phyloP scores from a whole-genome alignment of 2,797 vertebrate genomes.

The Thamnophis elegans region DNA sequence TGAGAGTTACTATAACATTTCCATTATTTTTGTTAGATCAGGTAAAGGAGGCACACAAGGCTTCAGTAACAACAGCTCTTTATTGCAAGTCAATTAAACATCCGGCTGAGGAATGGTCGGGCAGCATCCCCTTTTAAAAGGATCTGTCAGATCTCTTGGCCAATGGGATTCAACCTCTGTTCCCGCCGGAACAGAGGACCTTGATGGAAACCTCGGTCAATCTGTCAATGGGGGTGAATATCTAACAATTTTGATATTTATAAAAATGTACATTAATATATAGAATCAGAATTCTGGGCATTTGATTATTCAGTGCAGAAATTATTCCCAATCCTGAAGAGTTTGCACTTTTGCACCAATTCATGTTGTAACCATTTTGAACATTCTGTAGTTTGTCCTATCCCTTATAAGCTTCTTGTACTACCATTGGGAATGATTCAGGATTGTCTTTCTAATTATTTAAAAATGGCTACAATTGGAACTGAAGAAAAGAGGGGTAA shows the following conservation, averaged over 20 bases:
- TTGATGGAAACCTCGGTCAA: too few species aligned
- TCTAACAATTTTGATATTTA: neutral
- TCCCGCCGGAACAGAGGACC: too few species aligned
- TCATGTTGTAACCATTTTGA: neutral
- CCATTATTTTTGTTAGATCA: too few species aligned
- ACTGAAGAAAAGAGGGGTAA: neutral
- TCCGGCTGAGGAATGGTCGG: too few species aligned
- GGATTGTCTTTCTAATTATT: neutral
- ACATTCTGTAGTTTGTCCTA: neutral
- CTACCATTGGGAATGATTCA: neutral
- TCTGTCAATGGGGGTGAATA: too few species aligned
- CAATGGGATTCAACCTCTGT: too few species aligned
- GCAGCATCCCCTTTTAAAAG: too few species aligned
- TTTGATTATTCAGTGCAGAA: neutral
- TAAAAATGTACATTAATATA: neutral
- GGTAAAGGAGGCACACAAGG: too few species aligned
- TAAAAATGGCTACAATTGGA: neutral
- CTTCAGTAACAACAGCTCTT: too few species aligned
- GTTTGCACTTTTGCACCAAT: neutral
- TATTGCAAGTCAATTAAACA: too few species aligned
- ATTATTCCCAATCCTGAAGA: neutral
- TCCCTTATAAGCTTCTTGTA: neutral
- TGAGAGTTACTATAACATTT: neutral
- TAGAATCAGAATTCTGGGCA: neutral
- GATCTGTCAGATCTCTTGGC: too few species aligned